A percentile compares a stretch with the other conserved stretches of the same genome.
These are phyloP conservation scores for Indicator indicator DNA, from an alignment of 2,113 vertebrate species.

Conservation along the genomic window DNA sequence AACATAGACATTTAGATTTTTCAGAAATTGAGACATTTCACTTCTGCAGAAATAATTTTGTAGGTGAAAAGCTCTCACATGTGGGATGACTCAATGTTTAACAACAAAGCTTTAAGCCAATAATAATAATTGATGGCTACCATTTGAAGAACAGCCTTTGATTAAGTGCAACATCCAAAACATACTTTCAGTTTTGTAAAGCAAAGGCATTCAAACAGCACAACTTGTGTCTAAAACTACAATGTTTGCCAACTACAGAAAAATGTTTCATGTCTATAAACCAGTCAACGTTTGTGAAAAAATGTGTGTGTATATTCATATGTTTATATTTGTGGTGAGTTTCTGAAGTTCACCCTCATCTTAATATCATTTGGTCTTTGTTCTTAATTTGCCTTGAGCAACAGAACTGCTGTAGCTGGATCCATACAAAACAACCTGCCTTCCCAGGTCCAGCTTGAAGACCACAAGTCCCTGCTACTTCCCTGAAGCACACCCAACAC, in stretches of 20 bases:
- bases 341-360: neutral
- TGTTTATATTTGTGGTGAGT: rapidly evolving
- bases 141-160: neutral
- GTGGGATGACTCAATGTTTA: neutral
- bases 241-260: neutral
- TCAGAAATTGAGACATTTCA: neutral
- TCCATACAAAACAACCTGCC: neutral
- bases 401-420: neutral
- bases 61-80: neutral
- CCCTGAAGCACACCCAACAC: neutral
- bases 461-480: neutral
- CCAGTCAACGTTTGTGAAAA: neutral
- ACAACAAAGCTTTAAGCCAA: neutral
- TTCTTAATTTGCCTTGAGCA: neutral
- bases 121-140: neutral
- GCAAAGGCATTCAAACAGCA: neutral
- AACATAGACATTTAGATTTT: neutral
- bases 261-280: neutral
- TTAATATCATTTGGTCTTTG: neutral
- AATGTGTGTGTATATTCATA: rapidly evolving
- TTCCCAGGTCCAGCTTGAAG: rapidly evolving
- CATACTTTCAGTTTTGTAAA: neutral
- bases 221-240: neutral
- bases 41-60: neutral
- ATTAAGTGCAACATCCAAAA: neutral